Conservation (phyloP, 2,888 invertebrate species). For the Schizotus pectinicornis region DNA sequence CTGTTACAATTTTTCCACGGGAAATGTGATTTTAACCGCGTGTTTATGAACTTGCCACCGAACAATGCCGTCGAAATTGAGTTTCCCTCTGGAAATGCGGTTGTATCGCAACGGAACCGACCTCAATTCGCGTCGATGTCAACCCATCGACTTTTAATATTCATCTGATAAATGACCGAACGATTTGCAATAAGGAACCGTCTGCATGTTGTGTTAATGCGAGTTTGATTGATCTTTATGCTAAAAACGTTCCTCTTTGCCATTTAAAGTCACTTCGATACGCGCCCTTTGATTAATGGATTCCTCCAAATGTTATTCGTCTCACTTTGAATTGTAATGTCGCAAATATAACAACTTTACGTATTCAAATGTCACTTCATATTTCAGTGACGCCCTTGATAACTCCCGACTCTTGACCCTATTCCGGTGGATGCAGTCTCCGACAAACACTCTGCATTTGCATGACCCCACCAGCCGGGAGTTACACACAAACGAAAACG, state of each 20-base stretch:
- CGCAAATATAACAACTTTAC: constrained; percentile 35
- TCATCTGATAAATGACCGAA: constrained; percentile 21
- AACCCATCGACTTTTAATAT: constrained; percentile 4
- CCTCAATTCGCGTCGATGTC: background rate
- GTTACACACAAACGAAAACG: too few species aligned
- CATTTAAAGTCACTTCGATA: constrained; percentile 40
- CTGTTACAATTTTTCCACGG: constrained; percentile 19
- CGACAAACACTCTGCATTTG: too few species aligned
- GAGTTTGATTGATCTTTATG: constrained; percentile 39
- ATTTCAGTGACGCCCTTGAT: constrained; percentile 27
- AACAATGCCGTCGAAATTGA: constrained; percentile 32
- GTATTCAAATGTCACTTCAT: constrained; percentile 39
- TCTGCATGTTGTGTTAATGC: constrained; percentile 22
- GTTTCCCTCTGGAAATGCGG: constrained; percentile 24
- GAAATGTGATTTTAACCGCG: constrained; percentile 16
- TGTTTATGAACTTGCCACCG: constrained; percentile 31
- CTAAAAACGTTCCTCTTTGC: constrained; percentile 38
- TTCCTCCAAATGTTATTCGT: constrained; percentile 38
- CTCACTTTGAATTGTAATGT: constrained; percentile 39
- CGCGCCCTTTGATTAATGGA: constrained; percentile 42
- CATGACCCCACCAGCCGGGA: too few species aligned
- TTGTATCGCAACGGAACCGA: constrained; percentile 11
- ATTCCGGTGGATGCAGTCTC: too few species aligned
- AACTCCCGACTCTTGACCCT: background rate
- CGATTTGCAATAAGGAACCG: constrained; percentile 22